These are phyloP conservation scores for Virgularia gustaviana DNA, from an alignment of 92 coral and sea anemone genomes.

Conservation along the genomic window DNA sequence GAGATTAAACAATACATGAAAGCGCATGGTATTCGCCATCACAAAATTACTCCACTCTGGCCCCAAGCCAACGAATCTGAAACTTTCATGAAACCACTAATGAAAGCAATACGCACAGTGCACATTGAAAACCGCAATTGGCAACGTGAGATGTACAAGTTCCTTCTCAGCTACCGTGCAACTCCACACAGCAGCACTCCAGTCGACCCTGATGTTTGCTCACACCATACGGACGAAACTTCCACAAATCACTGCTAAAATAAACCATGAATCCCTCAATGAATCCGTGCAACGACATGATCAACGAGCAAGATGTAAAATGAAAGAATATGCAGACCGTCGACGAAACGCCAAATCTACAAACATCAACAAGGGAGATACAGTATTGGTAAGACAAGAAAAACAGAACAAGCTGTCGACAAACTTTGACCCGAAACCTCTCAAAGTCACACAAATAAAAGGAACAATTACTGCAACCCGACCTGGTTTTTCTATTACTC, in stretches of 20 bases:
- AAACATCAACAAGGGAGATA: not conserved
- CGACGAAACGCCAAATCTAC: not conserved
- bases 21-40: not conserved
- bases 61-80: conserved; percentile 23
- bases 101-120: not conserved
- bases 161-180: not conserved
- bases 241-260: not conserved
- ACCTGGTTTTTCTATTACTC: not conserved
- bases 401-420: not conserved
- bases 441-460: not conserved
- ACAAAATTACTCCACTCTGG: conserved; percentile 19
- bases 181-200: not conserved
- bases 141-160: not conserved
- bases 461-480: not conserved
- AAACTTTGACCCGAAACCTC: not conserved
- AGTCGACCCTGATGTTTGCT: not conserved
- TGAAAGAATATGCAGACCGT: not conserved
- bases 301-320: not conserved
- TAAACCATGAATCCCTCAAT: not conserved
- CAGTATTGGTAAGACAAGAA: not conserved
- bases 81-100: not conserved
- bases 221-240: not conserved
- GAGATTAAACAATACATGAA: conserved; percentile 12
- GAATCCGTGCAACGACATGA: not conserved
- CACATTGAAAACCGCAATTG: not conserved